phyloP scores from a whole-genome alignment of 2,797 vertebrate genomes.

The Liasis olivaceus region DNA sequence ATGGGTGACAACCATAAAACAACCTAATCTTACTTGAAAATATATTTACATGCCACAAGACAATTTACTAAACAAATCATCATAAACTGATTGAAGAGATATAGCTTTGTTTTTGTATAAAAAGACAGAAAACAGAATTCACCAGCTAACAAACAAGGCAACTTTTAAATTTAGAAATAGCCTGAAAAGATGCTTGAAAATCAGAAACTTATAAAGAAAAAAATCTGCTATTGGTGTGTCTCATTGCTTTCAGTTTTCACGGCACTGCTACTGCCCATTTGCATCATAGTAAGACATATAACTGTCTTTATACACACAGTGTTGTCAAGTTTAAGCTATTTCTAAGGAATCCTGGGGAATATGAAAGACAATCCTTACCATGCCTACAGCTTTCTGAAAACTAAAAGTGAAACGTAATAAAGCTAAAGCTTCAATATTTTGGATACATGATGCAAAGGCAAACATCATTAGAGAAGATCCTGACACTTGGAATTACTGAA shows the following conservation, averaged over 20 bases:
- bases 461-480: background rate
- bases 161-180: background rate
- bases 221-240: background rate
- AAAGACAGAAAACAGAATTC: background rate
- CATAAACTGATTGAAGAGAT: background rate
- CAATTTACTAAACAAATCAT: background rate
- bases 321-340: slow-evolving; percentile 7
- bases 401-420: background rate
- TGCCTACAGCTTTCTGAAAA: slow-evolving; percentile 10
- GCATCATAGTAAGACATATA: background rate
- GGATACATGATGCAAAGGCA: background rate
- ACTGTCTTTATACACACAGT: background rate
- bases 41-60: background rate
- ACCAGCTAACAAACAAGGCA: background rate
- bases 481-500: background rate
- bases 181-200: background rate
- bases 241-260: background rate
- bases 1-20: background rate
- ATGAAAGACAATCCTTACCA: slow-evolving; percentile 21
- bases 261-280: background rate
- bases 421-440: background rate
- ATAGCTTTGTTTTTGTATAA: background rate
- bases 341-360: background rate
- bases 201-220: background rate
- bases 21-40: background rate